These are phyloP conservation scores for Heliothis subflexa DNA, from an alignment of 1,140 invertebrate species.

Conservation along the genomic window DNA sequence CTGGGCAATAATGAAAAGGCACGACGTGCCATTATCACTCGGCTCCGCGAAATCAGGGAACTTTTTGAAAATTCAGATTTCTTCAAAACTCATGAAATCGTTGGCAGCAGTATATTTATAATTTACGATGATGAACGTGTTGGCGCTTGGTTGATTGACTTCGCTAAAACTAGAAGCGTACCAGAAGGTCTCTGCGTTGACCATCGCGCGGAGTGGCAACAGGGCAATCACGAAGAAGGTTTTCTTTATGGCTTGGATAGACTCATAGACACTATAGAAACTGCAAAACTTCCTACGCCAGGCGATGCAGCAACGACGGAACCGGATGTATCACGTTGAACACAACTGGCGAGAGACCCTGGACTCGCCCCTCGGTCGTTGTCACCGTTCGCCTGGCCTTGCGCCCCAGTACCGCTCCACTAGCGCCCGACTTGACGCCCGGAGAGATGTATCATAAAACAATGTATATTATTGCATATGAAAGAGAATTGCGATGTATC, in stretches of 20 bases:
- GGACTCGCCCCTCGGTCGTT: conserved; percentile 75
- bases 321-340: conserved; percentile 82
- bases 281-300: conserved; percentile 63
- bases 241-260: conserved; percentile 96
- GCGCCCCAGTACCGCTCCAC: conserved; percentile 60
- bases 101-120: conserved; percentile 97
- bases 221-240: conserved; percentile 98
- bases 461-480: conserved; percentile 75
- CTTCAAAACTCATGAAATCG: conserved; percentile 96
- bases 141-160: conserved; percentile 98
- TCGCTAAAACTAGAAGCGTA: conserved; percentile 95
- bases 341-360: conserved; percentile 62
- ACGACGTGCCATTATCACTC: conserved; percentile 89
- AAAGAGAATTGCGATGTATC: conserved; percentile 74
- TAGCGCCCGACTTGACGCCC: conserved; percentile 62
- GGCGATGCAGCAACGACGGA: conserved; percentile 63
- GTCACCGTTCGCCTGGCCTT: conserved; percentile 68
- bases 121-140: conserved; percentile 95
- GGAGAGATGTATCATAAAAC: conserved; percentile 75
- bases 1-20: conserved; percentile 89
- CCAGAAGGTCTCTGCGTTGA: conserved; percentile 90
- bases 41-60: conserved; percentile 92
- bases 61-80: conserved; percentile 95
- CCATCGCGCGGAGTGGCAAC: conserved; percentile 92
- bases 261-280: conserved; percentile 87